A percentile compares a stretch with the other conserved stretches of the same genome.
Conservation (phyloP, 2,113 vertebrate genomes). For the Gopherus evgoodei region DNA sequence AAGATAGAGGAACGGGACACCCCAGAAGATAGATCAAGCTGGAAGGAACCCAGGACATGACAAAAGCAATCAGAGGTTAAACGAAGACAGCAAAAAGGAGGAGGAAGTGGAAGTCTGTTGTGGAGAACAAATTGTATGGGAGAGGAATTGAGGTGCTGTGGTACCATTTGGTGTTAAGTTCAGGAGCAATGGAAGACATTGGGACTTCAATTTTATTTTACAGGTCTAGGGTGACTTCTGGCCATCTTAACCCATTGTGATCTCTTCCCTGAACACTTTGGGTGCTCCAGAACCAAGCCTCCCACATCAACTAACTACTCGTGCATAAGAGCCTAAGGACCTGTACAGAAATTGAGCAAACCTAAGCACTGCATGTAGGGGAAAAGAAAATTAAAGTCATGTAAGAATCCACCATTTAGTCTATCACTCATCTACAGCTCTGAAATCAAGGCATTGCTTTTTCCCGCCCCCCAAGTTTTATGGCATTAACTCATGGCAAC, state of each 20-base stretch:
- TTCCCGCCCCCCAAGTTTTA: not conserved
- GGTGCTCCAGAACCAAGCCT: not conserved
- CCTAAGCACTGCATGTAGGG: not conserved
- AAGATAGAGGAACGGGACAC: not conserved
- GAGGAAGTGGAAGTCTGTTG: not conserved
- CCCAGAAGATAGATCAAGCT: not conserved
- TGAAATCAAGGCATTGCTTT: not conserved
- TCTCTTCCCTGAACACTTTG: not conserved
- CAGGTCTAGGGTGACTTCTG: not conserved
- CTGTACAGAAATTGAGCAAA: not conserved
- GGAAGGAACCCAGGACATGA: not conserved
- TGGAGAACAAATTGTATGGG: not conserved
- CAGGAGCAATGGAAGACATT: not conserved
- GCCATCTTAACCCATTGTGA: not conserved
- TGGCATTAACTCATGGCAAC: not conserved
- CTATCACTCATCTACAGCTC: not conserved
- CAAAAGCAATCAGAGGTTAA: not conserved
- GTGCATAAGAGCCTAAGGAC: not conserved
- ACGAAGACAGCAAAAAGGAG: not conserved
- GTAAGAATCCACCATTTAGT: not conserved
- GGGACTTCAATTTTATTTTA: not conserved
- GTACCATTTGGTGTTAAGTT: not conserved
- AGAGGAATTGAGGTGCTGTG: not conserved
- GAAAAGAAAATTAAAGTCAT: not conserved
- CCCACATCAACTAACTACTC: not conserved